Evolutionary conservation across 2,113 vertebrate genomes (phyloP), one percentile per base, ranked within the genome.

Genomic region (Xiphorhynchus elegans): DNA sequence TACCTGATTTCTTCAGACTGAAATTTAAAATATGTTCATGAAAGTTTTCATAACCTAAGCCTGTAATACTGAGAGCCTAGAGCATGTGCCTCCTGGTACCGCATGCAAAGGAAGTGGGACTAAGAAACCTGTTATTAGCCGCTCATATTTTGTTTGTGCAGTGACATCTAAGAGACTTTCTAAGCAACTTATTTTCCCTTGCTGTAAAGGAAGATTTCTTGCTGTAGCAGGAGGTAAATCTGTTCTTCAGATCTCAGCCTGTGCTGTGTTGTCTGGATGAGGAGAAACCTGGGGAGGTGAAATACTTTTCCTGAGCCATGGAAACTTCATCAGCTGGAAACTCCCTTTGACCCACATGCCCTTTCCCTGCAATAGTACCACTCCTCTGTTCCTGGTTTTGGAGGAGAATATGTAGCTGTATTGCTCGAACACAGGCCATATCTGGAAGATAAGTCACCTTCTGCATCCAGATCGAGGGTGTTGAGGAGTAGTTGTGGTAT

Each of bases 11-110:
- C 84, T 89, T 92, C 40, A 89, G 52, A 59, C 56, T 91, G 91
- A 89, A 92, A 63, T 95, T 95, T 84, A 87, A 91, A 91, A 69
- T 85, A 87, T n/a, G 72, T 89, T 74, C 73, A 46, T 89, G 89
- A 75, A 87, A 80, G 35, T 95, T 95, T 95, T 93, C 85, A 83
- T 94, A 94, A 95, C 42, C 91, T 67, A 66, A 85, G 35, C 72
- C 35, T 17, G 11, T 85, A 93, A 72, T 64, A 73, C 76, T 40
- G 52, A 92, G 79, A 90, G 55, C 62, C 74, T 69, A 29, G 68
- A 81, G 52, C 63, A 62, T 74, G 82, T 77, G 52, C 85, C 85
- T 95, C 66, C 79, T 78, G 80, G 68, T 94, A 84, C 68, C 50
- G 37, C 67, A 76, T 40, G 92, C 76, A 85, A 95, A 88, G 73